phyloP scores from a whole-genome alignment of 2,797 vertebrate genomes.

The Stomatorhinus walkeri region DNA sequence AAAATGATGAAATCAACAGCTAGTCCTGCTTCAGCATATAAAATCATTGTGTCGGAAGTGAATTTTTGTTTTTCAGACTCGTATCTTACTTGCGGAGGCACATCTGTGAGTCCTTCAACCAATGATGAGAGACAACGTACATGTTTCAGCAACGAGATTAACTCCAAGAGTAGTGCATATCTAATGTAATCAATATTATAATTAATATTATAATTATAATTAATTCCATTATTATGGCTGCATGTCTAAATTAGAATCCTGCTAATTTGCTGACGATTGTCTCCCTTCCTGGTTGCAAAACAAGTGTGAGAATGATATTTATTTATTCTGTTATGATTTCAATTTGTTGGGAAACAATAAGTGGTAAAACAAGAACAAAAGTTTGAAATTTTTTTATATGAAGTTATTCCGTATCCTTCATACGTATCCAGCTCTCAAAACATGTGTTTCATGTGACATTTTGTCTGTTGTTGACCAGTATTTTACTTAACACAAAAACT shows the following conservation, averaged over 20 bases:
- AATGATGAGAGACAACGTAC: conserved; percentile 45
- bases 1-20: not conserved
- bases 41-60: not conserved
- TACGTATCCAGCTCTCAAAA: not conserved
- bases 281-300: conserved; percentile 55
- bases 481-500: not conserved
- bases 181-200: conserved; percentile 72
- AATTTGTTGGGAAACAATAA: conserved; percentile 43
- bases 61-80: not conserved
- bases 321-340: conserved; percentile 37
- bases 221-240: conserved; percentile 62
- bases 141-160: conserved; percentile 47
- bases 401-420: not conserved
- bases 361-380: not conserved
- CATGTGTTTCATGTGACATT: not conserved
- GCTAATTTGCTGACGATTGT: conserved; percentile 56
- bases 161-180: conserved; percentile 60
- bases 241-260: conserved; percentile 53
- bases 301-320: conserved; percentile 65
- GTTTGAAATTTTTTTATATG: not conserved
- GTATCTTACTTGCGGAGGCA: not conserved
- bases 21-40: not conserved
- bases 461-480: not conserved
- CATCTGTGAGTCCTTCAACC: conserved; percentile 14
- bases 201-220: conserved; percentile 49